phyloP scores from a whole-genome alignment of 2,797 vertebrate species.

The Discoglossus pictus region DNA sequence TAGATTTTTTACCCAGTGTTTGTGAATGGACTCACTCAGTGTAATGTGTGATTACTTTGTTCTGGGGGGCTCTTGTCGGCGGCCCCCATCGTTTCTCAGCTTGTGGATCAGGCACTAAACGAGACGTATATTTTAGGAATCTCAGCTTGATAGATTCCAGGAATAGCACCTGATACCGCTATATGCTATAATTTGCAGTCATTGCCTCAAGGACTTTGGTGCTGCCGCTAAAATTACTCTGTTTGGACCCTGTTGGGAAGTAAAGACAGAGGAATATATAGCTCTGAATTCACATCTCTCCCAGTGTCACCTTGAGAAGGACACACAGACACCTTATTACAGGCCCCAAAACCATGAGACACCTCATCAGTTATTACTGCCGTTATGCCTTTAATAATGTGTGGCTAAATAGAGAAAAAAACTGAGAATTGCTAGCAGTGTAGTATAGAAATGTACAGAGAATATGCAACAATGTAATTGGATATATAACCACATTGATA shows the following conservation, averaged over 20 bases:
- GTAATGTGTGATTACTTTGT: too few species aligned
- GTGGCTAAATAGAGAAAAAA: too few species aligned
- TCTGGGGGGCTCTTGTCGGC: too few species aligned
- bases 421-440: too few species aligned
- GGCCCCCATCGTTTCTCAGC: conserved; percentile 42
- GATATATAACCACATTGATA: too few species aligned
- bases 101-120: conserved; percentile 36
- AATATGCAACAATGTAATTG: too few species aligned
- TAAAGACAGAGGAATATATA: conserved; percentile 46
- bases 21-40: too few species aligned
- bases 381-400: too few species aligned
- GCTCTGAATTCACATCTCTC: conserved; percentile 36
- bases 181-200: conserved; percentile 51
- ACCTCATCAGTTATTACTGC: too few species aligned
- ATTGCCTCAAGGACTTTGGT: conserved; percentile 52
- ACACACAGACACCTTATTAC: conserved; percentile 5
- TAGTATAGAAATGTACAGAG: too few species aligned
- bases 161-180: conserved; percentile 48
- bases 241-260: conserved; percentile 50
- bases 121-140: conserved; percentile 49
- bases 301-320: conserved; percentile 45
- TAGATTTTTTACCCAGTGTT: conserved; percentile 38
- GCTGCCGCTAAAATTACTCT: conserved; percentile 50
- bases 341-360: conserved; percentile 31
- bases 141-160: conserved; percentile 50